A percentile compares a stretch with the other conserved stretches of the same genome.
phyloP scores from a whole-genome alignment of 1,140 invertebrate genomes.

The Piezodorus guildinii region DNA sequence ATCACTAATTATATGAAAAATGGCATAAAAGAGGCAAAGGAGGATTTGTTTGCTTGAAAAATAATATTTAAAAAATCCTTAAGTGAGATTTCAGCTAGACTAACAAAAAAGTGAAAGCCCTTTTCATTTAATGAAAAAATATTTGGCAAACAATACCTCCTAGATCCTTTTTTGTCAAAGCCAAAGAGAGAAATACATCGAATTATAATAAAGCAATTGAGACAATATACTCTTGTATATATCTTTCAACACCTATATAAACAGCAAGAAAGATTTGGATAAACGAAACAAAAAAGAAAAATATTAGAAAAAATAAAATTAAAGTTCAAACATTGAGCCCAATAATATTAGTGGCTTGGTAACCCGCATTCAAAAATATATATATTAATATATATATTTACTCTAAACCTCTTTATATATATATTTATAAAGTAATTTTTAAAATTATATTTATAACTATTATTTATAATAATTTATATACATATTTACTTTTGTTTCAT shows the following conservation, averaged over 20 bases:
- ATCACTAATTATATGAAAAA: not conserved
- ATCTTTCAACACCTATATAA: not conserved
- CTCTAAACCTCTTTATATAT: slow-evolving; percentile 5
- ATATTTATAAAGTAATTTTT: slow-evolving; percentile 6
- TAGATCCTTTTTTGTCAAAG: not conserved
- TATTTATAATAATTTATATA: slow-evolving; percentile 7
- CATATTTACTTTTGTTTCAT: slow-evolving; percentile 4
- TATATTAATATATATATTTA: not conserved
- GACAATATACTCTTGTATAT: not conserved
- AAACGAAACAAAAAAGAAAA: not conserved
- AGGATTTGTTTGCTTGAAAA: not conserved
- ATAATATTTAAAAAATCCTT: not conserved
- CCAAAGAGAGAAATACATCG: not conserved
- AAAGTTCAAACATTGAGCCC: slow-evolving; percentile 9
- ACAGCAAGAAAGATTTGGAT: slow-evolving; percentile 13
- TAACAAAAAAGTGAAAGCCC: slow-evolving; percentile 10
- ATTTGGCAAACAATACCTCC: not conserved
- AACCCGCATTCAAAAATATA: slow-evolving; percentile 15
- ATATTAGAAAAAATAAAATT: not conserved
- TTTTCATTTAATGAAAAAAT: not conserved
- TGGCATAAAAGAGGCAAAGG: not conserved
- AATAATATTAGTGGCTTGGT: slow-evolving; percentile 13
- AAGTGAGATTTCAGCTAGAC: not conserved
- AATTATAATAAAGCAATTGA: slow-evolving; percentile 1
- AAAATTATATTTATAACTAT: not conserved